Conservation (phyloP, 2,797 vertebrate genomes). For the Danio jaintianensis region DNA sequence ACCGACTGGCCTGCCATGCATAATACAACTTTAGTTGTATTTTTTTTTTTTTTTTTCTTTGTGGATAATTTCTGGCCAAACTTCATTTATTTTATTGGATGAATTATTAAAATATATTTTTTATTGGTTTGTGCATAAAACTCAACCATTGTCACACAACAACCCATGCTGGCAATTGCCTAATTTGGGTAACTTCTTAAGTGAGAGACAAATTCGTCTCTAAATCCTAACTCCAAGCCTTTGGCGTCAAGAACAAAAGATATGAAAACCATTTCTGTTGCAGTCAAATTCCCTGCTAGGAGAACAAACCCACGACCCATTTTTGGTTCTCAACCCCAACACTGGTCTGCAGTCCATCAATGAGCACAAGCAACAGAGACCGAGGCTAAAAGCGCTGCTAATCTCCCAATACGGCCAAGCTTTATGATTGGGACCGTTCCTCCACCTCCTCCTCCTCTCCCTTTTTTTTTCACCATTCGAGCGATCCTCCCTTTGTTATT, state of each 20-base stretch:
- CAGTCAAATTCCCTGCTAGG: not conserved
- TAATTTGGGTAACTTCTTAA: not conserved
- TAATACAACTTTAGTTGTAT: too few species aligned
- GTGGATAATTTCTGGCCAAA: too few species aligned
- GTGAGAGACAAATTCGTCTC: not conserved
- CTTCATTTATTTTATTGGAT: too few species aligned
- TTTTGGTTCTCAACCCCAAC: conserved; percentile 34
- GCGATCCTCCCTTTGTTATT: conserved; percentile 16
- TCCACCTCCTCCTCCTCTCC: conserved; percentile 12
- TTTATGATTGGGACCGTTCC: conserved; percentile 16
- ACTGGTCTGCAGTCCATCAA: conserved; percentile 43
- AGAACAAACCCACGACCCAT: conserved; percentile 13
- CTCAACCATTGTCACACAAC: too few species aligned
- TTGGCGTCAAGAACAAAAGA: not conserved
- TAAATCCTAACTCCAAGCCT: not conserved
- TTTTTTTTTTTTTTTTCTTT: too few species aligned
- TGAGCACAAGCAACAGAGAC: conserved; percentile 15
- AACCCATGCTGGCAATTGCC: not conserved
- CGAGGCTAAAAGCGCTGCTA: conserved; percentile 9
- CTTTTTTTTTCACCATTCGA: not conserved
- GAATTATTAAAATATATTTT: too few species aligned
- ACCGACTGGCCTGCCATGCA: too few species aligned
- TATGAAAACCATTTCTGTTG: not conserved
- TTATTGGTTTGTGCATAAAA: too few species aligned
- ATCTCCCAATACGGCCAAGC: conserved; percentile 37